A percentile compares a stretch with the other conserved stretches of the same genome.
Conservation (phyloP, 2,888 invertebrate genomes). For the Lapara coniferarum region DNA sequence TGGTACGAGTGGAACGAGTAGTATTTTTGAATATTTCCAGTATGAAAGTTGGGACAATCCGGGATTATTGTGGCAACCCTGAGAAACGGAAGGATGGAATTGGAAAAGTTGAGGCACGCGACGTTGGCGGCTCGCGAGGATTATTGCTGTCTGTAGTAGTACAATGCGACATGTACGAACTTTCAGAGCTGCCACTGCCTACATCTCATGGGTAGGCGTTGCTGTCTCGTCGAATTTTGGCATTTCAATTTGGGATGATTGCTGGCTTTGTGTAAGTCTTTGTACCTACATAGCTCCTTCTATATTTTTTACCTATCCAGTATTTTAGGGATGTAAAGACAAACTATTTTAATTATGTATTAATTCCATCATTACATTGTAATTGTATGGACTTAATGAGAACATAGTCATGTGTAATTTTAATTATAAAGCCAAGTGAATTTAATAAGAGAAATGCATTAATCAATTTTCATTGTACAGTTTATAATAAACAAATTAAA, state of each 20-base stretch:
- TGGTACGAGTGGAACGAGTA: slow-evolving; percentile 51
- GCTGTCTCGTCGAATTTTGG: slow-evolving; percentile 23
- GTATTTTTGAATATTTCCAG: slow-evolving; percentile 32
- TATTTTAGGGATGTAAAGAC: neutral
- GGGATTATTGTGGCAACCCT: slow-evolving; percentile 64
- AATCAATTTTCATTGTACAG: no score
- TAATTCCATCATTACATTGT: no score
- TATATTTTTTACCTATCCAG: neutral
- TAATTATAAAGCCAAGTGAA: no score
- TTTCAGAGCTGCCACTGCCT: slow-evolving; percentile 47
- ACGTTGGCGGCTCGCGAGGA: slow-evolving; percentile 54
- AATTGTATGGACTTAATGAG: no score
- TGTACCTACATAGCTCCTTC: neutral
- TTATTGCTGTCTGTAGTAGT: slow-evolving; percentile 61
- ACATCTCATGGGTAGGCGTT: slow-evolving; percentile 30
- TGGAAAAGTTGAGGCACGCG: slow-evolving; percentile 69
- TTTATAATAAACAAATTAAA: no score
- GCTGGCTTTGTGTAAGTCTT: neutral
- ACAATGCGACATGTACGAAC: slow-evolving; percentile 55
- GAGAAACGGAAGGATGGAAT: slow-evolving; percentile 68
- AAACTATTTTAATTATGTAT: neutral
- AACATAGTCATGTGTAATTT: no score
- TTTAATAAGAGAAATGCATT: no score
- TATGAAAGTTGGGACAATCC: slow-evolving; percentile 60
- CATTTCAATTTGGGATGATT: slow-evolving; percentile 25